A percentile compares a stretch with the other conserved stretches of the same genome.
Conservation (phyloP, 2,797 vertebrate genomes). For the Melanotaenia boesemani region DNA sequence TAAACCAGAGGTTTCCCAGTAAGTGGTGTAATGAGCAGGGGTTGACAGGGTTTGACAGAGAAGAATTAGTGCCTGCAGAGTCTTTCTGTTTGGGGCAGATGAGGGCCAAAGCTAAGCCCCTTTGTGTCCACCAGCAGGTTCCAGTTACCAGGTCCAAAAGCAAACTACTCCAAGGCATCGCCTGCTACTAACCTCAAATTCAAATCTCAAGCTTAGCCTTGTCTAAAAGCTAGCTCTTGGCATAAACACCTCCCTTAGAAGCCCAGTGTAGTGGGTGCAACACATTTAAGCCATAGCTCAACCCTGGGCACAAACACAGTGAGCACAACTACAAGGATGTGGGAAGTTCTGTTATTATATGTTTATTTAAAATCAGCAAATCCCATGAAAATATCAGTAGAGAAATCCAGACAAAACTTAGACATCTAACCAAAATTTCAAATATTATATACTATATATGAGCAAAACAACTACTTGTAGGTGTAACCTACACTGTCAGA, state of each 20-base stretch:
- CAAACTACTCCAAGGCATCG: conserved; percentile 15
- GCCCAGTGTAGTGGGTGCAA: conserved; percentile 51
- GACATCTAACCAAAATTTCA: not conserved
- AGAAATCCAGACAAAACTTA: not conserved
- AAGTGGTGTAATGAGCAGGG: conserved; percentile 85
- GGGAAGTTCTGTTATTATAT: conserved; percentile 17
- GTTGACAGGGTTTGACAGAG: conserved; percentile 89
- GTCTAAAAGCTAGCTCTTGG: conserved; percentile 66
- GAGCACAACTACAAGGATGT: conserved; percentile 9
- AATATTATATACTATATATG: not conserved
- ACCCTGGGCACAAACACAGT: conserved; percentile 37
- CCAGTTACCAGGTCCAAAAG: conserved; percentile 48
- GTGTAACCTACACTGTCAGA: conserved; percentile 36
- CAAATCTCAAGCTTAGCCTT: conserved; percentile 43
- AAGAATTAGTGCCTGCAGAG: conserved; percentile 64
- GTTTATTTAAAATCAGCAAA: conserved; percentile 19
- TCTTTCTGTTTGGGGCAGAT: conserved; percentile 43
- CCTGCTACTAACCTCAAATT: conserved; percentile 18
- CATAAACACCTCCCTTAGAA: conserved; percentile 84
- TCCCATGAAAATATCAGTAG: conserved; percentile 9
- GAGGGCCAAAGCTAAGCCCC: conserved; percentile 66
- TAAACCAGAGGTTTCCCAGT: conserved; percentile 72
- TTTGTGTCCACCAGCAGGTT: conserved; percentile 80
- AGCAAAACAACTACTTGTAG: conserved; percentile 15
- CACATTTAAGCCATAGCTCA: conserved; percentile 42